These are phyloP conservation scores for Apamea epomidion DNA, from an alignment of 2,888 invertebrate genomes.

Conservation along the genomic window DNA sequence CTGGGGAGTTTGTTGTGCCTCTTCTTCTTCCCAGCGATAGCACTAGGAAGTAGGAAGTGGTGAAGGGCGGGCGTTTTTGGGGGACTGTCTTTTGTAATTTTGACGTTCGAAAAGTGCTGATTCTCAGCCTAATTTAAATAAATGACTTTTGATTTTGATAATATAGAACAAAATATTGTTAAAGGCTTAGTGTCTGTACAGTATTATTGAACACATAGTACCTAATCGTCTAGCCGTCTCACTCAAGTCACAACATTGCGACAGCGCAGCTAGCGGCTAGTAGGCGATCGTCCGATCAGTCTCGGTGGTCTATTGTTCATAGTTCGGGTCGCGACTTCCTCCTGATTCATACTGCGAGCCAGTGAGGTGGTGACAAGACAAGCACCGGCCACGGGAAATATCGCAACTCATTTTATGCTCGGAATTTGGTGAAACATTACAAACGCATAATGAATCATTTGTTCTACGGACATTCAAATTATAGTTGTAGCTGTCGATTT, in stretches of 20 bases:
- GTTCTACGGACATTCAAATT: constrained; percentile 33
- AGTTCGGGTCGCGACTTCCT: constrained; percentile 64
- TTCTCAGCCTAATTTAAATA: too few relatives aligned
- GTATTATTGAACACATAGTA: background rate
- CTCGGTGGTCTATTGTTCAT: constrained; percentile 64
- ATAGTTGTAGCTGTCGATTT: constrained; percentile 2
- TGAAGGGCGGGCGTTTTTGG: too few relatives aligned
- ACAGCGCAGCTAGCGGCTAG: constrained; percentile 31
- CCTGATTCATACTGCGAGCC: constrained; percentile 34
- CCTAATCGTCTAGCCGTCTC: constrained; percentile 1
- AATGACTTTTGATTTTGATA: too few relatives aligned
- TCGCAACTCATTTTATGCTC: constrained; percentile 57
- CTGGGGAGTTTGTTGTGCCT: too few relatives aligned
- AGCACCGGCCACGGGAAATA: constrained; percentile 60
- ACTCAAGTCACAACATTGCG: constrained; percentile 38
- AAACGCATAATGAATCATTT: constrained; percentile 38
- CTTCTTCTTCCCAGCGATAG: too few relatives aligned
- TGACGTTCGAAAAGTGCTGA: too few relatives aligned
- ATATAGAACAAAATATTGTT: constrained; percentile 1
- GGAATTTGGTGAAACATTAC: constrained; percentile 48
- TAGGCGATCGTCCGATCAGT: constrained; percentile 62
- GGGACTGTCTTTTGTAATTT: too few relatives aligned
- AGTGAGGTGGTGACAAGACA: constrained; percentile 54
- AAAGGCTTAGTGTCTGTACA: background rate
- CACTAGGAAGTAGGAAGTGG: too few relatives aligned